These are phyloP conservation scores for Eumacrocentrus americanus DNA, from an alignment of 2,888 invertebrate species.

Conservation along the genomic window DNA sequence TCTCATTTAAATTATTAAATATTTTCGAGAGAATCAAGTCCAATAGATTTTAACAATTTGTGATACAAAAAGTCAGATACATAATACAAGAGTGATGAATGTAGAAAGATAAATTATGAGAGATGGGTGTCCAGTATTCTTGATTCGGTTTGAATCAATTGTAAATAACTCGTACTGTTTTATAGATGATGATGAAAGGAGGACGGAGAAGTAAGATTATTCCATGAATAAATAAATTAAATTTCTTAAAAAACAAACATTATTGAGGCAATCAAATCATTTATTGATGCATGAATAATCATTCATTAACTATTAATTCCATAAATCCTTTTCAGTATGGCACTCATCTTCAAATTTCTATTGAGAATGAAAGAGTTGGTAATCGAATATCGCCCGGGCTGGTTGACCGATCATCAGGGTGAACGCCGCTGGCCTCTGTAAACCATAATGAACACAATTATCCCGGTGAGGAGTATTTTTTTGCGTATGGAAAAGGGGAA, in stretches of 20 bases:
- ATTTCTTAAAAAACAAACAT: conserved; percentile 33
- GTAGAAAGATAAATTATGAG: conserved; percentile 1
- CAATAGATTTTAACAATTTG: conserved; percentile 1
- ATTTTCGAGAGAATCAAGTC: not conserved
- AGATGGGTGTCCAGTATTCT: conserved; percentile 21
- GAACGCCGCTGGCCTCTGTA: not conserved
- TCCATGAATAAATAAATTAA: conserved; percentile 41
- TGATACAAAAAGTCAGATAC: not conserved
- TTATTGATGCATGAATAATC: conserved; percentile 23
- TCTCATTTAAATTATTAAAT: conserved; percentile 3
- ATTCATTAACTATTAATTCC: conserved; percentile 50
- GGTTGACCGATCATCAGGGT: conserved; percentile 18
- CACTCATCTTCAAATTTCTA: conserved; percentile 45
- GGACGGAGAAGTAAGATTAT: conserved; percentile 31
- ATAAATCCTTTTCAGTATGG: conserved; percentile 55
- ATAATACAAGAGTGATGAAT: not conserved
- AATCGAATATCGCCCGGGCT: conserved; percentile 30
- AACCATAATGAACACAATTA: not conserved
- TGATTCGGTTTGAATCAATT: conserved; percentile 41
- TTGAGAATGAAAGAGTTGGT: conserved; percentile 34
- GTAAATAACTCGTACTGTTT: conserved; percentile 36
- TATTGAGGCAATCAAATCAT: conserved; percentile 23
- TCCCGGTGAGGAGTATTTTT: conserved; percentile 33
- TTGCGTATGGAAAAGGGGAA: conserved; percentile 26
- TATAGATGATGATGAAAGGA: conserved; percentile 36